Evolutionary conservation across 2,797 vertebrate species (phyloP).

Genomic region (Phylloscopus collybita): DNA sequence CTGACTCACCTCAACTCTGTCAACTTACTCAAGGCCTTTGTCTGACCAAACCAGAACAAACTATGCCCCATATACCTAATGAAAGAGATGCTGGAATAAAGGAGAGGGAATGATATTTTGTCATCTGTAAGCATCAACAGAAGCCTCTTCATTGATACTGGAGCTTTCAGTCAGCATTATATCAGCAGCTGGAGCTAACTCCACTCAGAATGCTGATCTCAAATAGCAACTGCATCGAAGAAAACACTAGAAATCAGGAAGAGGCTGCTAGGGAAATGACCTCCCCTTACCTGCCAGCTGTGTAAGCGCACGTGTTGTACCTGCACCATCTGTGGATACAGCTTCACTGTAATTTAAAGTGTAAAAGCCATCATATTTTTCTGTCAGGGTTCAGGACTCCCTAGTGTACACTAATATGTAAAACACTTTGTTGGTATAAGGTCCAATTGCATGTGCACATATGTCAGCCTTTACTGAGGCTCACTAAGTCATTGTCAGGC

Average conservation of each 20-base stretch:
- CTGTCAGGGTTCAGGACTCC: constrained; percentile 35
- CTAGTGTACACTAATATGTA: constrained; percentile 26
- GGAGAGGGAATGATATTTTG: background rate
- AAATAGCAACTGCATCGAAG: background rate
- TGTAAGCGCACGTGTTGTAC: background rate
- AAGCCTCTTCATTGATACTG: background rate
- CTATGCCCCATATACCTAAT: background rate
- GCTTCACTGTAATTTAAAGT: constrained; percentile 27
- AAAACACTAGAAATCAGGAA: background rate
- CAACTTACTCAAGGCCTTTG: background rate
- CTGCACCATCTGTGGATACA: background rate
- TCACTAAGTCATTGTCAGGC: constrained; percentile 50
- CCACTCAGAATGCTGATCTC: background rate
- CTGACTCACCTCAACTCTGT: constrained; percentile 24
- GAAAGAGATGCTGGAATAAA: background rate
- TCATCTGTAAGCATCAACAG: background rate
- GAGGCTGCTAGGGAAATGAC: background rate
- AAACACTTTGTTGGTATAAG: constrained; percentile 24
- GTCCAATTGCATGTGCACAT: constrained; percentile 15
- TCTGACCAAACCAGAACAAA: constrained; percentile 22
- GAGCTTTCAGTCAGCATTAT: background rate
- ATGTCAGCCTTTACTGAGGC: constrained; percentile 41
- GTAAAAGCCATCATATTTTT: constrained; percentile 35
- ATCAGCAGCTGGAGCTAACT: background rate
- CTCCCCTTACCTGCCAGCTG: background rate